phyloP scores from a whole-genome alignment of 2,113 vertebrate genomes.

The Petrocephalus zakoni region DNA sequence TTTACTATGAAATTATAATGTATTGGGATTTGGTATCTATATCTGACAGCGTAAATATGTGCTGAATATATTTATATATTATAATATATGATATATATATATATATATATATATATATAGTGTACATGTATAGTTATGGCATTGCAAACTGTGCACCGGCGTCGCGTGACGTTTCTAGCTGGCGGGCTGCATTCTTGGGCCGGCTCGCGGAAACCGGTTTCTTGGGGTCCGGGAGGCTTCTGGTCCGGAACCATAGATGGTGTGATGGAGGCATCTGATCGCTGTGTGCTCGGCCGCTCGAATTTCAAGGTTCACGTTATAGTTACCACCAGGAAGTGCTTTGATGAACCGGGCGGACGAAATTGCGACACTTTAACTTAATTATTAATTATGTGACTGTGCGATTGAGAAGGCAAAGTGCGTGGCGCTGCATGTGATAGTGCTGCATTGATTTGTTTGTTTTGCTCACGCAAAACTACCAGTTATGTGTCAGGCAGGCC shows the following conservation, averaged over 20 bases:
- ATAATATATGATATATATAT: background rate
- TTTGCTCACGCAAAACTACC: background rate
- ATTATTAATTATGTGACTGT: background rate
- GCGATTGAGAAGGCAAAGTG: background rate
- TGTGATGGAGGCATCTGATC: background rate
- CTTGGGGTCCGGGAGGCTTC: background rate
- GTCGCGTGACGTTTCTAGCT: background rate
- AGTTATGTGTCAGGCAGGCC: background rate
- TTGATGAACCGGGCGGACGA: background rate
- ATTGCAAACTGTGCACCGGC: background rate
- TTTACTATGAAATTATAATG: background rate
- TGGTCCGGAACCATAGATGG: background rate
- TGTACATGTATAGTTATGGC: background rate
- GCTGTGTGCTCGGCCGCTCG: background rate
- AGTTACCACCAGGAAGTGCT: background rate
- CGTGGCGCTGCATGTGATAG: background rate
- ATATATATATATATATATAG: background rate
- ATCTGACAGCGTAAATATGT: background rate
- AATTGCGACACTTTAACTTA: background rate
- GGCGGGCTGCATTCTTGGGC: background rate
- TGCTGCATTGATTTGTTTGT: background rate
- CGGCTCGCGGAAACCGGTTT: background rate
- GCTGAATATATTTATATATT: background rate
- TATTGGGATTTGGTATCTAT: background rate
- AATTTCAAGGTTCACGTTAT: background rate